Conservation (phyloP, 1,140 invertebrate species). For the Manduca sexta region DNA sequence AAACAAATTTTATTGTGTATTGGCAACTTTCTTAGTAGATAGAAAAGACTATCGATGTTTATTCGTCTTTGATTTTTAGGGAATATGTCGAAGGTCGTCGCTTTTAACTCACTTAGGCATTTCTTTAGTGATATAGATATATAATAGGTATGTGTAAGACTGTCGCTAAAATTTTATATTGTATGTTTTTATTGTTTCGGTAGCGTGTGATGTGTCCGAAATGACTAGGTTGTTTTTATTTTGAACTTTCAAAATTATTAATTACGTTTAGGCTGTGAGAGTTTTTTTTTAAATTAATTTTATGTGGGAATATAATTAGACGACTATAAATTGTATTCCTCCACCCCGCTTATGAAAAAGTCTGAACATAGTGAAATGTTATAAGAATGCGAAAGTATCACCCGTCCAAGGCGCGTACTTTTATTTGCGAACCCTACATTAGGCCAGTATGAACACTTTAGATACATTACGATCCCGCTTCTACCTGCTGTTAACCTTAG, state of each 20-base stretch:
- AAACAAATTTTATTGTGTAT: too few relatives aligned
- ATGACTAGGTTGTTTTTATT: constrained; percentile 2
- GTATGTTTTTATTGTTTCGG: background rate
- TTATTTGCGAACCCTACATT: constrained; percentile 7
- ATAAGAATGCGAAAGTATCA: constrained; percentile 8
- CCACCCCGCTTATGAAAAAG: constrained; percentile 12
- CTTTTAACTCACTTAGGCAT: too few relatives aligned
- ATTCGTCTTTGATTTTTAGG: too few relatives aligned
- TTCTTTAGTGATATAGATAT: too few relatives aligned
- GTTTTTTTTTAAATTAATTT: constrained; percentile 13
- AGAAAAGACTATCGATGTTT: too few relatives aligned
- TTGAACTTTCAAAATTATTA: constrained; percentile 13
- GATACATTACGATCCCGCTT: constrained; percentile 1
- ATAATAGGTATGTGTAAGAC: constrained; percentile 1
- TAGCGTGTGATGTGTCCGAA: constrained; percentile 3
- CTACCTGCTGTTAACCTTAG: background rate
- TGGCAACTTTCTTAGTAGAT: too few relatives aligned
- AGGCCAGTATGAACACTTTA: constrained; percentile 11
- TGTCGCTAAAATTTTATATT: constrained; percentile 2
- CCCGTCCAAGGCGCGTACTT: constrained; percentile 24
- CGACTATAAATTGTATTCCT: background rate
- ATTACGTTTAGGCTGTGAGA: constrained; percentile 22
- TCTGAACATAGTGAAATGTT: constrained; percentile 11
- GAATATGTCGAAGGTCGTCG: too few relatives aligned
- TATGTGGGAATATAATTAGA: constrained; percentile 4